Percentiles rank a stretch among this genome's conserved stretches.
Evolutionary conservation across 2,888 invertebrate species (phyloP).

Genomic region (Conchocele bisecta): DNA sequence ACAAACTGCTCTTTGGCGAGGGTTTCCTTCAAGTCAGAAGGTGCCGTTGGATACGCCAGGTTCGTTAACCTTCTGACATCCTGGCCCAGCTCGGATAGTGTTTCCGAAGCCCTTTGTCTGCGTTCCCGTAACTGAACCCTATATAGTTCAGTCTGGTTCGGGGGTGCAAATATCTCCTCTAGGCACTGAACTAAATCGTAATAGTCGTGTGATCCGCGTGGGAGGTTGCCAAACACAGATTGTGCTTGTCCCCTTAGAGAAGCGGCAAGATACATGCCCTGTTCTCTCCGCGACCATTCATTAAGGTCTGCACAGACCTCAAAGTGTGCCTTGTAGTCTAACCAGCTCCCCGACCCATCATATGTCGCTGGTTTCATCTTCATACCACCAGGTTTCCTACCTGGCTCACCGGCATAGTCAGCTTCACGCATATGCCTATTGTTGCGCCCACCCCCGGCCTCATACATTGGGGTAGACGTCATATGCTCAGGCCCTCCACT

Average conservation of each 20-base stretch:
- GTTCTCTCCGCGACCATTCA: slow-evolving; percentile 15
- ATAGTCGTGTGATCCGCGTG: not conserved
- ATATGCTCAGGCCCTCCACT: no score
- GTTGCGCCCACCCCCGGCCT: no score
- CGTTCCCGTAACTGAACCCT: slow-evolving; percentile 20
- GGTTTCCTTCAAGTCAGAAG: slow-evolving; percentile 15
- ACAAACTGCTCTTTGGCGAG: slow-evolving; percentile 19
- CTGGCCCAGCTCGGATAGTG: slow-evolving; percentile 5
- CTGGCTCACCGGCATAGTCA: no score
- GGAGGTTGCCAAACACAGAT: slow-evolving; percentile 18
- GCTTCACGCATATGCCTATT: no score
- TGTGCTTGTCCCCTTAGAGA: slow-evolving; percentile 29
- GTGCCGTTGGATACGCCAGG: slow-evolving; percentile 18
- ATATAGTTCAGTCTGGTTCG: slow-evolving; percentile 20
- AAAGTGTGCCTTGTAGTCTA: slow-evolving; percentile 37
- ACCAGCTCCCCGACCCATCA: slow-evolving; percentile 29
- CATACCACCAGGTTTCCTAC: not conserved
- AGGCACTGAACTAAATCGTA: not conserved
- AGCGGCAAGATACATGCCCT: slow-evolving; percentile 25
- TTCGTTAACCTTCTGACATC: slow-evolving; percentile 14
- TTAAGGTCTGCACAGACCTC: slow-evolving; percentile 15
- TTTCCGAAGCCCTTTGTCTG: slow-evolving; percentile 15
- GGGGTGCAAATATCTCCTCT: slow-evolving; percentile 18
- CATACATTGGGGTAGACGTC: not conserved
- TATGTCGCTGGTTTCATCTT: slow-evolving; percentile 13